Evolutionary conservation across 1,140 invertebrate genomes (phyloP).

Genomic region (Drosophila sturtevanti): DNA sequence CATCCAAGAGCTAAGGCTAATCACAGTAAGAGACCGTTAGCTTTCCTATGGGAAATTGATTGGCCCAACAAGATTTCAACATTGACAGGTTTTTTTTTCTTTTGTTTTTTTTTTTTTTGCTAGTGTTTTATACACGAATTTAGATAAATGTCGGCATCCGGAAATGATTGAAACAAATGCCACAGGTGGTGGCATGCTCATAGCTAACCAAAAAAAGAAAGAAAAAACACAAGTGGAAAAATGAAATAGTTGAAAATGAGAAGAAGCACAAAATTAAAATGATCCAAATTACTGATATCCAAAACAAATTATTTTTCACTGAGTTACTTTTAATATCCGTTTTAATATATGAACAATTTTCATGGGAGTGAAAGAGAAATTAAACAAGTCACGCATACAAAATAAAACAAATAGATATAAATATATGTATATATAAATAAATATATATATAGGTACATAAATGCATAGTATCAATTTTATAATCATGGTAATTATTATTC

Average conservation of each 20-base stretch:
- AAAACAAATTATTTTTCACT: not conserved
- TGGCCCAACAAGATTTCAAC: conserved; percentile 38
- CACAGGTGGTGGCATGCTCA: not conserved
- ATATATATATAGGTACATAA: too few relatives aligned
- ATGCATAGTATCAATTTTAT: too few relatives aligned
- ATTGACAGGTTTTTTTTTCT: conserved; percentile 13
- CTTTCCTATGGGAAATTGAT: conserved; percentile 57
- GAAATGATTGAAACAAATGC: not conserved
- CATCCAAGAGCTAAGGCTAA: conserved; percentile 34
- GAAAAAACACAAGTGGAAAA: not conserved
- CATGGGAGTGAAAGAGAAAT: not conserved
- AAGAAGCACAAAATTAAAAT: not conserved
- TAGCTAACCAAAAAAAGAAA: too few relatives aligned
- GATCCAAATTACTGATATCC: not conserved
- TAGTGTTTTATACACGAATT: not conserved
- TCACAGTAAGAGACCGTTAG: conserved; percentile 56
- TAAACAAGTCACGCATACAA: not conserved
- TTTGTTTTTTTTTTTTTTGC: not conserved
- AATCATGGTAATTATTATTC: too few relatives aligned
- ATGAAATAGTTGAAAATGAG: not conserved
- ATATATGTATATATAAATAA: too few relatives aligned
- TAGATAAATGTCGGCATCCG: not conserved
- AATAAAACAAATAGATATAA: not conserved
- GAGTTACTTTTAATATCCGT: not conserved
- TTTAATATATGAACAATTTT: not conserved